Conservation (phyloP, 2,888 invertebrate genomes). For the Drosophila paranaensis region DNA sequence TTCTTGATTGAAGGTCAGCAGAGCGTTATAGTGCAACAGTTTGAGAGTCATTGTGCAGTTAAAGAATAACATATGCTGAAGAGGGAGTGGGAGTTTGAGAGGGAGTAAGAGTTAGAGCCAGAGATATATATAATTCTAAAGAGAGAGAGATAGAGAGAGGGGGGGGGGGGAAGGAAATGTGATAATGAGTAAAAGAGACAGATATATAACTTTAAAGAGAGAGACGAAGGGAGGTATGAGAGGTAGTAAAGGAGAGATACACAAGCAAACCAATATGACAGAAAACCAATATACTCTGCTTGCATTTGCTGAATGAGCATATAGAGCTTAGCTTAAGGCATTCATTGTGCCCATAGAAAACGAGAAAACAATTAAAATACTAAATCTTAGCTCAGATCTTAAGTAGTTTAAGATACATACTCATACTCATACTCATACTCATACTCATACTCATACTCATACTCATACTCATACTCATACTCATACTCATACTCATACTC, state of each 20-base stretch:
- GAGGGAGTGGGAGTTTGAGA: not conserved
- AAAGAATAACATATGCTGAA: no score
- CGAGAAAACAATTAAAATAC: not conserved
- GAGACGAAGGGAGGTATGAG: no score
- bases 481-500: not conserved
- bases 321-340: not conserved
- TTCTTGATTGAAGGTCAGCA: constrained; percentile 65
- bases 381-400: not conserved
- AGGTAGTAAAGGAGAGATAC: not conserved
- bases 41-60: constrained; percentile 20
- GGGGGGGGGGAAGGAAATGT: no score
- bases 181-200: no score
- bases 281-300: not conserved
- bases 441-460: not conserved
- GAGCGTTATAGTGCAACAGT: constrained; percentile 13
- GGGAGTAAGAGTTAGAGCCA: no score
- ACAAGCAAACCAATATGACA: no score
- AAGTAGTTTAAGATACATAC: not conserved
- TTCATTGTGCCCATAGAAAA: not conserved
- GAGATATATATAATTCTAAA: no score
- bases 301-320: not conserved
- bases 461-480: constrained; percentile 1
- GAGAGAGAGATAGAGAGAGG: not conserved
- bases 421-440: constrained; percentile 1
- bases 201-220: no score